Percentiles rank a stretch among this genome's conserved stretches.
These are phyloP conservation scores for Acleris emargana DNA, from an alignment of 2,888 invertebrate species.

Conservation along the genomic window DNA sequence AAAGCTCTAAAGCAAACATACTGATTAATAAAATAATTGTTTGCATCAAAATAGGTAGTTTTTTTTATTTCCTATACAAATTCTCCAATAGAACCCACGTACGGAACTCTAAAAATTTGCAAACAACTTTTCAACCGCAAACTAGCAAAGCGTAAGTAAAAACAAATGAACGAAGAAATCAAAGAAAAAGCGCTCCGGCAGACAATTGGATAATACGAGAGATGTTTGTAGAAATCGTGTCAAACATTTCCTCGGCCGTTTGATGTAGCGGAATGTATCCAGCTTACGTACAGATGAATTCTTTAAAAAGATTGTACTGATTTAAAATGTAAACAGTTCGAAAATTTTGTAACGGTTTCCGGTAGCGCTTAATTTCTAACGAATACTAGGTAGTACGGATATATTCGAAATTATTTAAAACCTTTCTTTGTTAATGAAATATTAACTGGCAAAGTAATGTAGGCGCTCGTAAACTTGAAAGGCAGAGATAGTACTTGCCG, in stretches of 20 bases:
- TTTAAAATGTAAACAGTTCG: conserved; percentile 43
- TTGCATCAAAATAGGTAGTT: too few relatives aligned
- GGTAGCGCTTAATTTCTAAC: conserved; percentile 30
- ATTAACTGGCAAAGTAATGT: too few relatives aligned
- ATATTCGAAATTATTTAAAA: too few relatives aligned
- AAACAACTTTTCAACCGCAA: conserved; percentile 22
- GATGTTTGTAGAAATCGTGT: conserved; percentile 51
- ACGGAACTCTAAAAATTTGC: conserved; percentile 10
- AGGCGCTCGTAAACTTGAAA: too few relatives aligned
- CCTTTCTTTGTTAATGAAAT: too few relatives aligned
- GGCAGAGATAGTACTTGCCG: too few relatives aligned
- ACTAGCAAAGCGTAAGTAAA: conserved; percentile 5
- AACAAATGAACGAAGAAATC: conserved; percentile 32
- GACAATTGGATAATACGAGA: conserved; percentile 41
- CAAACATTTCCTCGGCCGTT: conserved; percentile 49
- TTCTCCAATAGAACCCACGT: too few relatives aligned
- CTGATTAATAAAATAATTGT: too few relatives aligned
- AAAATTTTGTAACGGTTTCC: conserved; percentile 41
- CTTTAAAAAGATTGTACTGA: conserved; percentile 45
- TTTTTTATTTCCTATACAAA: too few relatives aligned
- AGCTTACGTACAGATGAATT: conserved; percentile 40
- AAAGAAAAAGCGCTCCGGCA: conserved; percentile 33
- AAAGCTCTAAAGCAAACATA: too few relatives aligned
- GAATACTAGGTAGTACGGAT: background rate
- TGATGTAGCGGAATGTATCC: conserved; percentile 44